Evolutionary conservation across 2,888 invertebrate genomes (phyloP).

Genomic region (Eremobia ochroleuca): DNA sequence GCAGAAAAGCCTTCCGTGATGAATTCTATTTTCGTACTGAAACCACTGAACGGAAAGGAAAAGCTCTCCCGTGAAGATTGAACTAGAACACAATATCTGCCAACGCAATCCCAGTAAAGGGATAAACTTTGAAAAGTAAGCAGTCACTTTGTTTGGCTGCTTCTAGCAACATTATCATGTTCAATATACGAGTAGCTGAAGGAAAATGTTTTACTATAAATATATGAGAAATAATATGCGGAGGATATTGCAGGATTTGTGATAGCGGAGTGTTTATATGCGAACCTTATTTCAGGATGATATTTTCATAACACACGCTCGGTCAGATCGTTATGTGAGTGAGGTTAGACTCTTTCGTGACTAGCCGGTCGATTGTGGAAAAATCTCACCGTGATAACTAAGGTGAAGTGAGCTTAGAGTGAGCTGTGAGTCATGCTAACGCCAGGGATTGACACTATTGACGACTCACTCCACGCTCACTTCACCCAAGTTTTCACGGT

Average conservation of each 20-base stretch:
- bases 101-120: constrained; percentile 38
- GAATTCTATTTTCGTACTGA: constrained; percentile 33
- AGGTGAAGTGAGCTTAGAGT: no score
- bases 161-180: constrained; percentile 58
- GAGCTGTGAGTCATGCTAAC: no score
- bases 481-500: no score
- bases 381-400: no score
- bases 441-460: no score
- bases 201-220: constrained; percentile 44
- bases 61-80: constrained; percentile 39
- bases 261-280: constrained; percentile 28
- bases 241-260: constrained; percentile 39
- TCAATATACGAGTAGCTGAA: constrained; percentile 64
- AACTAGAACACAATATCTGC: constrained; percentile 56
- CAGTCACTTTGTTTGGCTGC: constrained; percentile 45
- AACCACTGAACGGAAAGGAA: constrained; percentile 21
- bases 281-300: constrained; percentile 32
- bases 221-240: constrained; percentile 49
- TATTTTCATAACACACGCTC: constrained; percentile 18
- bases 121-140: constrained; percentile 61
- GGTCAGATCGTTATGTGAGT: neutral
- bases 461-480: no score
- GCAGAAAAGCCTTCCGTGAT: constrained; percentile 22
- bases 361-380: no score
- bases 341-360: neutral